Evolutionary conservation across 2,888 invertebrate species (phyloP).

Genomic region (Trissolcus japonicus): DNA sequence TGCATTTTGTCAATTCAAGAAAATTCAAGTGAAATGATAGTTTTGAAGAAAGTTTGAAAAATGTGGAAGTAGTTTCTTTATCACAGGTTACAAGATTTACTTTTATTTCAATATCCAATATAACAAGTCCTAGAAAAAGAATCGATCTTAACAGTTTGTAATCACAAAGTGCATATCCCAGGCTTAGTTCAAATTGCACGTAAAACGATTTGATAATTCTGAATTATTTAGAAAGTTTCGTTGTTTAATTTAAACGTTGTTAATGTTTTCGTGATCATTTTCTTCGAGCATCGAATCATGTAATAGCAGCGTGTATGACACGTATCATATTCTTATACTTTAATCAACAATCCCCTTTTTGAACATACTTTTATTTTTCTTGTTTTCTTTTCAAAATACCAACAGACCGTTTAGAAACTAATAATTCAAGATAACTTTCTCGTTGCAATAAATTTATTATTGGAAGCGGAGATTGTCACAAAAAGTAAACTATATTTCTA

Average conservation of each 20-base stretch:
- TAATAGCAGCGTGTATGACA: slow-evolving; percentile 13
- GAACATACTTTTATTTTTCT: background rate
- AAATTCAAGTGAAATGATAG: slow-evolving; percentile 27
- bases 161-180: background rate
- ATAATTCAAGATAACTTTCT: background rate
- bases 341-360: slow-evolving; percentile 4
- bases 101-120: too few relatives aligned
- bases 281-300: slow-evolving; percentile 11
- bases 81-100: too few relatives aligned
- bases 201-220: background rate
- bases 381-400: background rate
- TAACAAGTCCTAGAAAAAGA: too few relatives aligned
- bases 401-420: background rate
- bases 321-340: slow-evolving; percentile 3
- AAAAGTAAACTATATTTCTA: background rate
- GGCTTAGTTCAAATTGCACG: background rate
- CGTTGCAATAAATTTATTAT: background rate
- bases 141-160: too few relatives aligned
- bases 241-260: slow-evolving; percentile 14
- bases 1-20: background rate
- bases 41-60: background rate
- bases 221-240: slow-evolving; percentile 20
- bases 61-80: too few relatives aligned
- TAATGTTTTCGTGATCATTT: slow-evolving; percentile 5
- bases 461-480: too few relatives aligned